Evolutionary conservation across 2,797 vertebrate species (phyloP).

Genomic region (Poliocrania exsul): DNA sequence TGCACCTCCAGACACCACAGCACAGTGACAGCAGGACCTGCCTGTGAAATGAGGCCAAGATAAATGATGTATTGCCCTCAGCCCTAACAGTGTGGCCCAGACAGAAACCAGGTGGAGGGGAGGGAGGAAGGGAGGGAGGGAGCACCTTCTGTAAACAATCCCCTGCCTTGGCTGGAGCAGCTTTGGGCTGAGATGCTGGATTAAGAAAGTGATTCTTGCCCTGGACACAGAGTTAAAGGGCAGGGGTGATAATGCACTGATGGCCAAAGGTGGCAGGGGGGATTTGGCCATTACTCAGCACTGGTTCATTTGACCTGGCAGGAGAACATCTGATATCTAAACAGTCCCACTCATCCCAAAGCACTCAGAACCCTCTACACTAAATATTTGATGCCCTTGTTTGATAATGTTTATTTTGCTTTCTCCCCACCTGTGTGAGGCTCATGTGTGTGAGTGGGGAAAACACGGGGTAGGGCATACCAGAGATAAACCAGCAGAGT

Average conservation of each 20-base stretch:
- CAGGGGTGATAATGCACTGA: constrained; percentile 63
- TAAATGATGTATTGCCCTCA: constrained; percentile 72
- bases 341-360: constrained; percentile 63
- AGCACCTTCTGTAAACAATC: constrained; percentile 76
- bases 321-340: constrained; percentile 79
- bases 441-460: background rate
- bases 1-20: constrained; percentile 47
- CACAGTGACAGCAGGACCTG: constrained; percentile 70
- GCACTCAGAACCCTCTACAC: constrained; percentile 64
- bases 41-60: constrained; percentile 73
- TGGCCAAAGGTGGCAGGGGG: constrained; percentile 65
- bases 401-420: constrained; percentile 56
- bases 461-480: constrained; percentile 39
- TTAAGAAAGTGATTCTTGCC: constrained; percentile 68
- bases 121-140: constrained; percentile 35
- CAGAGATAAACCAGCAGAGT: constrained; percentile 1
- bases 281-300: constrained; percentile 69
- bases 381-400: constrained; percentile 74
- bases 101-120: constrained; percentile 79
- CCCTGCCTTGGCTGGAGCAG: constrained; percentile 55
- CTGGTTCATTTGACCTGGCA: constrained; percentile 69
- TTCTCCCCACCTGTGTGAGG: constrained; percentile 36
- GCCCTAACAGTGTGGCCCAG: constrained; percentile 69
- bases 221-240: constrained; percentile 72
- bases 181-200: constrained; percentile 57